phyloP scores from a whole-genome alignment of 2,113 vertebrate species.

The Ailurus styani region DNA sequence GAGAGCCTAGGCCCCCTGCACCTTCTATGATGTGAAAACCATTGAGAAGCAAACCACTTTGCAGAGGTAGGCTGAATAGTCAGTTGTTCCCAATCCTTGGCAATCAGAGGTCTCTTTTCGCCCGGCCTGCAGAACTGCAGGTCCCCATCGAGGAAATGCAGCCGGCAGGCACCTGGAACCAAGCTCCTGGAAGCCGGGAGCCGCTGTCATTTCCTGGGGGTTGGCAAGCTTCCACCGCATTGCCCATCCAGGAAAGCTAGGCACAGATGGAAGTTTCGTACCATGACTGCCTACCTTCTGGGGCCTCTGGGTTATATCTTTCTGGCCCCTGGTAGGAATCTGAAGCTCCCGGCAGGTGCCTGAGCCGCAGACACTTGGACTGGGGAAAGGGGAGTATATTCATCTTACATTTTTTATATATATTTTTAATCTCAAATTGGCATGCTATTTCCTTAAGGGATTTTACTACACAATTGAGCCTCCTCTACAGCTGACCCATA shows the following conservation, averaged over 20 bases:
- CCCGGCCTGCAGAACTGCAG: not conserved
- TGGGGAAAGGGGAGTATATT: not conserved
- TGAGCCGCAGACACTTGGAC: not conserved
- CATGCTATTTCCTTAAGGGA: not conserved
- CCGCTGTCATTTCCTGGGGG: not conserved
- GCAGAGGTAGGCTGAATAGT: not conserved
- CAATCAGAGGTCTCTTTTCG: not conserved
- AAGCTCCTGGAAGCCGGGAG: not conserved
- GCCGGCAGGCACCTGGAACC: not conserved
- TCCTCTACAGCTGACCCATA: not conserved
- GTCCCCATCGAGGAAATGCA: not conserved
- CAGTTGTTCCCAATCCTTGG: not conserved
- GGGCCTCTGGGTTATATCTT: not conserved
- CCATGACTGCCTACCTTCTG: not conserved
- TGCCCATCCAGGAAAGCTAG: not conserved
- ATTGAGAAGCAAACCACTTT: not conserved
- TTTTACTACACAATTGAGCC: not conserved
- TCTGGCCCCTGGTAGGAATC: not conserved
- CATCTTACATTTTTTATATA: not conserved
- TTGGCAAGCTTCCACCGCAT: not conserved
- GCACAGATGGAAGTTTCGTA: not conserved
- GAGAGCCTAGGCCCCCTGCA: fast-evolving
- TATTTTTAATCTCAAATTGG: not conserved
- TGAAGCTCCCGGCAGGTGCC: not conserved
- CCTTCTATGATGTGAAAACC: not conserved